Evolutionary conservation across 1,140 invertebrate genomes (phyloP).

Genomic region (Caenorhabditis remanei): DNA sequence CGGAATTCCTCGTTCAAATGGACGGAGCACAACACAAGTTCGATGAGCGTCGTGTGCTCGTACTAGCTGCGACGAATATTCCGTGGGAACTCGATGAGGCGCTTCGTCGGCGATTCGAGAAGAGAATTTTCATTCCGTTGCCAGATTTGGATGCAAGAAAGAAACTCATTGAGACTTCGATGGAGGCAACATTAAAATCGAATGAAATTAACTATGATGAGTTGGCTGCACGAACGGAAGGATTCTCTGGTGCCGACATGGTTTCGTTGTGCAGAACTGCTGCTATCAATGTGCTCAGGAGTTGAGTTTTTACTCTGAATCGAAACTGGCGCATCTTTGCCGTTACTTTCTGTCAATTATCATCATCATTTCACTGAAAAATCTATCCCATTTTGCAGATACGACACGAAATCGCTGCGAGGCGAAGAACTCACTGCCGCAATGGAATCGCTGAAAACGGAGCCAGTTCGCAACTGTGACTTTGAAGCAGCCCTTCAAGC

Average conservation of each 20-base stretch:
- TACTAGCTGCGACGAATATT: constrained; percentile 98
- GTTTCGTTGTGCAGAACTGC: constrained; percentile 29
- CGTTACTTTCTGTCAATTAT: no score
- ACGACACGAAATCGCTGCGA: constrained; percentile 36
- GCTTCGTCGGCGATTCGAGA: constrained; percentile 91
- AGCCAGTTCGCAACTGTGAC: constrained; percentile 17
- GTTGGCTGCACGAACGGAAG: constrained; percentile 33
- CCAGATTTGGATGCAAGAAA: constrained; percentile 82
- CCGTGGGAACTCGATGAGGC: constrained; percentile 99
- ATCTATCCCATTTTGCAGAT: not conserved
- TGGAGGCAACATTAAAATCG: constrained; percentile 9
- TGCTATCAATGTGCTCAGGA: constrained; percentile 30
- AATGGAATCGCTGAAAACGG: constrained; percentile 28
- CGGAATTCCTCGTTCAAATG: constrained; percentile 98
- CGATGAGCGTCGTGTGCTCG: constrained; percentile 86
- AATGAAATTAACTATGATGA: constrained; percentile 41
- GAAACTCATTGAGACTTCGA: constrained; percentile 12
- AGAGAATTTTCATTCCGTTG: constrained; percentile 98
- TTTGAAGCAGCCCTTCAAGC: constrained; percentile 45
- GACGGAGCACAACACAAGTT: constrained; percentile 82
- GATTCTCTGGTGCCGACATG: constrained; percentile 37
- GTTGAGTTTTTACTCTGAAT: not conserved
- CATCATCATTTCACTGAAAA: not conserved
- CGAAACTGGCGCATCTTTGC: no score
- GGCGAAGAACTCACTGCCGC: constrained; percentile 25